A percentile compares a stretch with the other conserved stretches of the same genome.
phyloP scores from a whole-genome alignment of 2,797 vertebrate genomes.

The Sebastes alutus region DNA sequence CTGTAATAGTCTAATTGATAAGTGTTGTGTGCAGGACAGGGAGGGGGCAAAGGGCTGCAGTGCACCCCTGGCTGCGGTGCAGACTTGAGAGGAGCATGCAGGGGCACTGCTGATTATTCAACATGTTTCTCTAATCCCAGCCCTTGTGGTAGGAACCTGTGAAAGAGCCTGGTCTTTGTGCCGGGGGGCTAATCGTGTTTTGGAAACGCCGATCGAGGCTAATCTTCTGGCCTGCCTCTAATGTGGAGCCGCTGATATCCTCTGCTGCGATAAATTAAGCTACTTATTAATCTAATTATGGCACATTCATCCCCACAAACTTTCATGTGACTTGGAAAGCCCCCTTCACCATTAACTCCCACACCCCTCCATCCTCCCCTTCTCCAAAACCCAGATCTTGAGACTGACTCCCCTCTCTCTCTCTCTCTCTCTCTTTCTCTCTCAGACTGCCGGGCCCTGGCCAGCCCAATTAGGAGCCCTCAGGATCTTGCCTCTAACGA shows the following conservation, averaged over 20 bases:
- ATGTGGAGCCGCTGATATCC: constrained; percentile 97
- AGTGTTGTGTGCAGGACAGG: constrained; percentile 65
- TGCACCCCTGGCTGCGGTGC: constrained; percentile 66
- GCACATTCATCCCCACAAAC: constrained; percentile 97
- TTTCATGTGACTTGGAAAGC: constrained; percentile 99
- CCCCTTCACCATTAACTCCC: constrained; percentile 89
- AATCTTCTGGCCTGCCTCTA: constrained; percentile 95
- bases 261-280: constrained; percentile 99
- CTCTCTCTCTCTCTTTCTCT: constrained; percentile 23
- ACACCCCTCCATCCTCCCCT: constrained; percentile 76
- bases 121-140: constrained; percentile 81
- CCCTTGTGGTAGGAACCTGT: constrained; percentile 88
- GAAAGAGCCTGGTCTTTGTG: constrained; percentile 87
- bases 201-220: constrained; percentile 92
- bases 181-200: constrained; percentile 96
- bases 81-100: constrained; percentile 73
- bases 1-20: constrained; percentile 68
- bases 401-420: constrained; percentile 77
- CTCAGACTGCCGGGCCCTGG: constrained; percentile 86
- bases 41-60: constrained; percentile 50
- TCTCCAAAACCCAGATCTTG: constrained; percentile 67
- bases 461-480: constrained; percentile 95
- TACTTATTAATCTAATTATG: constrained; percentile 99
- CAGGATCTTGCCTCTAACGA: constrained; percentile 90
- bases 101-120: constrained; percentile 83